Evolutionary conservation across 2,113 vertebrate genomes (phyloP).

Genomic region (Monarcha castaneiventris): DNA sequence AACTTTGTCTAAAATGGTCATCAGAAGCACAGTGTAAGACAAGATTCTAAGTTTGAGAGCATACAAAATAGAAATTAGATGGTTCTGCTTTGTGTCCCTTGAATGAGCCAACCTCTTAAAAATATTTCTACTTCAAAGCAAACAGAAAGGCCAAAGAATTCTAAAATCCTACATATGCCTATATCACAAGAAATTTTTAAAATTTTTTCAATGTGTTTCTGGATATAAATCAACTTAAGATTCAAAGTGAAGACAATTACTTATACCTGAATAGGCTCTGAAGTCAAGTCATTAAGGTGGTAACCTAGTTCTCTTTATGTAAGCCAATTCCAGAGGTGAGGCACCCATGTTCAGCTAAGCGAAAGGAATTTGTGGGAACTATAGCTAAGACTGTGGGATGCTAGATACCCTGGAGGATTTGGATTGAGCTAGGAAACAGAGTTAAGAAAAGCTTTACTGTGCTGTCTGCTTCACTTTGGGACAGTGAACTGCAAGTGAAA

Average conservation of each 20-base stretch:
- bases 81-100: not conserved
- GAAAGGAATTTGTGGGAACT: not conserved
- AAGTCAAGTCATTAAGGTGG: not conserved
- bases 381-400: not conserved
- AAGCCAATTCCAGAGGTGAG: not conserved
- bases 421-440: not conserved
- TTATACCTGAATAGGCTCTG: not conserved
- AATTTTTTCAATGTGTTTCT: not conserved
- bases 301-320: not conserved
- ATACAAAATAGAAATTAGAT: not conserved
- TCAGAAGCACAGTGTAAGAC: not conserved
- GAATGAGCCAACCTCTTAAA: not conserved
- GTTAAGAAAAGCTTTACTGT: not conserved
- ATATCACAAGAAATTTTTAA: not conserved
- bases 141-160: not conserved
- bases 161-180: not conserved
- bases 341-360: not conserved
- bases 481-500: not conserved
- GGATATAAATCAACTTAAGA: not conserved
- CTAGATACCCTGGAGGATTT: not conserved
- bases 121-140: not conserved
- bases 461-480: not conserved
- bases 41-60: not conserved
- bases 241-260: not conserved
- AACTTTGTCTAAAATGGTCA: not conserved